Evolutionary conservation across 2,797 vertebrate species (phyloP).

Genomic region (Halcyon chelicuti): DNA sequence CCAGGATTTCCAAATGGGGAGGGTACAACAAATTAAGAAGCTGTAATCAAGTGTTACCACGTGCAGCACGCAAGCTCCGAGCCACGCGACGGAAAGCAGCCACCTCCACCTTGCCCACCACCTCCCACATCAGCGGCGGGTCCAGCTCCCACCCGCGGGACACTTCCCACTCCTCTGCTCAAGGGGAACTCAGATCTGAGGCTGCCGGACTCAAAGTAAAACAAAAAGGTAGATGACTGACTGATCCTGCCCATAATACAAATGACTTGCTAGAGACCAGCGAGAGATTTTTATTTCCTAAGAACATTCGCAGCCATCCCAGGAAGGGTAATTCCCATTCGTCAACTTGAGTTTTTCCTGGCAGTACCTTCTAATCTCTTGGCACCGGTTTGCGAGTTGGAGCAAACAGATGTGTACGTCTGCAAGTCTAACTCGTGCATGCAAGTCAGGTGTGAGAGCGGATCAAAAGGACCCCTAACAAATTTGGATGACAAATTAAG

Average conservation of each 20-base stretch:
- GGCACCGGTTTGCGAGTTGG: neutral
- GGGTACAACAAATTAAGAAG: neutral
- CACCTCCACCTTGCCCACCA: neutral
- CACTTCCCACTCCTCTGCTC: neutral
- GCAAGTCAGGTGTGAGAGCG: conserved; percentile 21
- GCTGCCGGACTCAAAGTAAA: neutral
- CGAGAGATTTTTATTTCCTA: conserved; percentile 39
- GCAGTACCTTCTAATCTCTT: conserved; percentile 45
- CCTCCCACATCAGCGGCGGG: accelerated
- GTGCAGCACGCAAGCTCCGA: accelerated
- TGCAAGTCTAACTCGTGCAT: neutral
- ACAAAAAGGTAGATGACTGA: neutral
- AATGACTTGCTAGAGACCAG: conserved; percentile 36
- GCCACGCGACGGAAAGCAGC: neutral
- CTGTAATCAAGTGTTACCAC: accelerated
- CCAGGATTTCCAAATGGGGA: neutral
- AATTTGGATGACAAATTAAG: neutral
- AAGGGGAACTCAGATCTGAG: neutral
- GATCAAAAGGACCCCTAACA: neutral
- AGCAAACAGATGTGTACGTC: conserved; percentile 5
- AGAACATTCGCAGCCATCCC: conserved; percentile 43
- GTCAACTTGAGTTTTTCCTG: conserved; percentile 68
- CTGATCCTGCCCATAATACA: neutral
- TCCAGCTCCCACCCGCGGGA: accelerated
- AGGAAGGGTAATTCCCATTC: conserved; percentile 65